Evolutionary conservation across 2,888 invertebrate genomes (phyloP).

Genomic region (Herminia tarsipennalis): DNA sequence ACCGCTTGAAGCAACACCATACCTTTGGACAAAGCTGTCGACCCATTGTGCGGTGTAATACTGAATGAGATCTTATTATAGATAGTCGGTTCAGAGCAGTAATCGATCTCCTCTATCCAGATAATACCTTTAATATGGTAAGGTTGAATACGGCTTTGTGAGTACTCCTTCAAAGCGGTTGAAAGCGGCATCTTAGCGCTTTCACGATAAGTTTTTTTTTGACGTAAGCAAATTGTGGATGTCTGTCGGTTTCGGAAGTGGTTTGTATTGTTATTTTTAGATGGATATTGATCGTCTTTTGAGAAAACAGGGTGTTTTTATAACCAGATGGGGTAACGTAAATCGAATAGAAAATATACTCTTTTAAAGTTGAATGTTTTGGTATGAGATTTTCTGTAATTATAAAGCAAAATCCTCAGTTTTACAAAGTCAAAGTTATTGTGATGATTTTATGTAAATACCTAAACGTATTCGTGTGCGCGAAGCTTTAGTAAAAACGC

Average conservation of each 20-base stretch:
- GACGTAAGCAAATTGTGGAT: constrained; percentile 19
- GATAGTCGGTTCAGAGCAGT: constrained; percentile 53
- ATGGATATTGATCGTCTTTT: not conserved
- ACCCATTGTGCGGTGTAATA: constrained; percentile 54
- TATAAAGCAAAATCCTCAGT: too few relatives aligned
- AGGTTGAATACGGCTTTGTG: constrained; percentile 39
- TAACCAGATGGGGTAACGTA: too few relatives aligned
- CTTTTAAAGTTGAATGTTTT: too few relatives aligned
- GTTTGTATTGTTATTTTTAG: constrained; percentile 6
- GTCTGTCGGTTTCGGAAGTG: constrained; percentile 2
- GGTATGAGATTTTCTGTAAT: too few relatives aligned
- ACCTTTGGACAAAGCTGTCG: constrained; percentile 49
- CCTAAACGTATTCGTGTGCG: too few relatives aligned
- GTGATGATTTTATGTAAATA: too few relatives aligned
- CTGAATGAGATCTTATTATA: constrained; percentile 69
- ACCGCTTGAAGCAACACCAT: constrained; percentile 29
- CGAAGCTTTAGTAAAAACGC: too few relatives aligned
- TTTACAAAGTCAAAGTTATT: too few relatives aligned
- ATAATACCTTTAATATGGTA: constrained; percentile 49
- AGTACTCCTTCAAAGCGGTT: constrained; percentile 32
- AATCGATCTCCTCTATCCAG: constrained; percentile 54
- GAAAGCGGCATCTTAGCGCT: constrained; percentile 43
- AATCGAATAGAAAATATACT: too few relatives aligned
- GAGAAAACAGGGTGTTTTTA: too few relatives aligned
- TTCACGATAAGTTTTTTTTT: constrained; percentile 18